phyloP scores from a whole-genome alignment of 2,113 vertebrate genomes.

The Parus major region DNA sequence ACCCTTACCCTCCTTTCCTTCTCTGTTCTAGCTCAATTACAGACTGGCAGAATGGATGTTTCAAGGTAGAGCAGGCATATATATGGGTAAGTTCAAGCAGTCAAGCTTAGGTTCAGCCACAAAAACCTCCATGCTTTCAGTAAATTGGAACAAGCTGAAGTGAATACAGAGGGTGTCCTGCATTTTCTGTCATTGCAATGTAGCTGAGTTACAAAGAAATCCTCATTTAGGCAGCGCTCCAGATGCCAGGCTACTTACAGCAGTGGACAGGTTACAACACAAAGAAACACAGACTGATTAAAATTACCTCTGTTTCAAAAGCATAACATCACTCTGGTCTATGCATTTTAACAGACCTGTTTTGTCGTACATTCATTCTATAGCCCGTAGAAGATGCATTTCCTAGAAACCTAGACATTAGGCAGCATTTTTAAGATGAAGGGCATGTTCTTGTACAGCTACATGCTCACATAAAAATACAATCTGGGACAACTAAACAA shows the following conservation, averaged over 20 bases:
- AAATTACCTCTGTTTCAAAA: not conserved
- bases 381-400: accelerated
- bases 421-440: not conserved
- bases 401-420: not conserved
- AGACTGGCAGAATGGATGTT: not conserved
- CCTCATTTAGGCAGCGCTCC: not conserved
- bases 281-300: not conserved
- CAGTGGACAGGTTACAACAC: not conserved
- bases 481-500: not conserved
- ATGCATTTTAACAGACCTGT: not conserved
- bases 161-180: not conserved
- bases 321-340: not conserved
- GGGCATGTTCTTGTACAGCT: not conserved
- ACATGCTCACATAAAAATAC: not conserved
- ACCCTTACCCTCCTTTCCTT: not conserved
- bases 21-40: not conserved
- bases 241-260: not conserved
- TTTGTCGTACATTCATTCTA: not conserved
- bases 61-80: not conserved
- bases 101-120: not conserved
- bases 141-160: not conserved
- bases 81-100: not conserved
- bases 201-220: not conserved
- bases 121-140: not conserved
- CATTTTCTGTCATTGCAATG: not conserved